These are phyloP conservation scores for Gnatocerus cornutus DNA, from an alignment of 2,888 invertebrate genomes.

Conservation along the genomic window DNA sequence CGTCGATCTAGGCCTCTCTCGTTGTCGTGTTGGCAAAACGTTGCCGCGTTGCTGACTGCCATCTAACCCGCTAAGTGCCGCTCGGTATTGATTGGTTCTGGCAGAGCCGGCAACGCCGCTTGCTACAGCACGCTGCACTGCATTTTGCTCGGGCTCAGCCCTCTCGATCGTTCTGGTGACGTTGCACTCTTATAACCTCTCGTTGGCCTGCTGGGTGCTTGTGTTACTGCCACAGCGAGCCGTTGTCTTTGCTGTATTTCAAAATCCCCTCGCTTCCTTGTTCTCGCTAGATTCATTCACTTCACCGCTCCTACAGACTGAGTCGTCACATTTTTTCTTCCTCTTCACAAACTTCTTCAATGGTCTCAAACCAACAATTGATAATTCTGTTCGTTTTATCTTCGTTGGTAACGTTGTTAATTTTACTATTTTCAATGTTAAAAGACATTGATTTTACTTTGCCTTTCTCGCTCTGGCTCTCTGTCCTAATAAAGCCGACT, in stretches of 20 bases:
- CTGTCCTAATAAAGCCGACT: constrained; percentile 23
- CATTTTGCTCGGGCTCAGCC: constrained; percentile 56
- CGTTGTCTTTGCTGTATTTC: constrained; percentile 41
- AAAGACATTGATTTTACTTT: constrained; percentile 28
- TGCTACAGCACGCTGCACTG: constrained; percentile 69
- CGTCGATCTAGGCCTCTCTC: constrained; percentile 33
- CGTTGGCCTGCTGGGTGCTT: constrained; percentile 46
- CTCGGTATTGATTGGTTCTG: constrained; percentile 68
- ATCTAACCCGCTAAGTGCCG: constrained; percentile 60
- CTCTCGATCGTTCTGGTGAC: constrained; percentile 55
- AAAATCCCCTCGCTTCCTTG: constrained; percentile 36
- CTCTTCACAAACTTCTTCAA: constrained; percentile 12
- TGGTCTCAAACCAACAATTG: constrained; percentile 9
- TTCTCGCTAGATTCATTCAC: constrained; percentile 10
- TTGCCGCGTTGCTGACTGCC: constrained; percentile 60
- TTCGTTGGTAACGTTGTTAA: constrained; percentile 1
- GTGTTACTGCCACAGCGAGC: constrained; percentile 36
- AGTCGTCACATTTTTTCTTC: constrained; percentile 42
- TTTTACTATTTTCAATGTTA: constrained; percentile 28
- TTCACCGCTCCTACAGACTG: constrained; percentile 40
- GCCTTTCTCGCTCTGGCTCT: not conserved
- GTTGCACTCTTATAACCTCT: constrained; percentile 57
- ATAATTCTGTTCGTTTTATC: constrained; percentile 28
- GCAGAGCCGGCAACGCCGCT: constrained; percentile 65
- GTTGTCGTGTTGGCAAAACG: constrained; percentile 48